Base-by-base conservation (phyloP, 35 echinoderm and acorn worm species). In the Anneissia japonica region DNA sequence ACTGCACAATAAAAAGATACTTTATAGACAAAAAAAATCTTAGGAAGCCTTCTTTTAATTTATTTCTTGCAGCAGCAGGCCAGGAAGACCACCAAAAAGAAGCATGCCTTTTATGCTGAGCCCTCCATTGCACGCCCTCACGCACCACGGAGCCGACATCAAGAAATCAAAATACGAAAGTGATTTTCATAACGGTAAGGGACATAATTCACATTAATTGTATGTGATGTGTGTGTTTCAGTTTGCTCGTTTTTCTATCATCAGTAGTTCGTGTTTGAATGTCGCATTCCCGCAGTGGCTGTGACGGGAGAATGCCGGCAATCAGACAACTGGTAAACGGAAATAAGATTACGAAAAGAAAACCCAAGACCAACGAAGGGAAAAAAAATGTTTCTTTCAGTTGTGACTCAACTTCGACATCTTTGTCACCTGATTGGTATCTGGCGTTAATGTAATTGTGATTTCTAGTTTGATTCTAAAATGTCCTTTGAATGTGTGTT, bases 81-180 rank as follows among this genome's bases (percentile, higher is more conserved):
- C 94, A 14, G 94, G 94, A 35, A 90, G 94, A 88, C 94, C 94
- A 39, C 94, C 94, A 29, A 97, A 97, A 83, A 74, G 94, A 19
- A 90, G 84, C 88, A 75, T 97, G 23, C 94, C 94, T 31, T 77
- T 93, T 30, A 90, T 91, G 3, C 81, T 97, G 34, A 86, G 88
- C 76, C 94, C 88, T 17, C 86, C 91, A 39, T 55, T 97, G 43
- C 84, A 84, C 33, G 73, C 79, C 45, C 45, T 89, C 21, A 85
- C 75, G 76, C 94, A 93, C 46, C 39, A 76, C 35, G 39, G 87
- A 19, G 93, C 91, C 19, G 41, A 77, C 45, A 85, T 97, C 46
- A 97, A 97, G 74, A 90, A 88, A 88, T 91, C 84, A 17, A 97
- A 97, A 84, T 74, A 93, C 32, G 94, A 97, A 87, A 97, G 93